Evolutionary conservation across 2,797 vertebrate genomes (phyloP), one percentile per base, ranked within the genome.

Genomic region (Cygnus olor): DNA sequence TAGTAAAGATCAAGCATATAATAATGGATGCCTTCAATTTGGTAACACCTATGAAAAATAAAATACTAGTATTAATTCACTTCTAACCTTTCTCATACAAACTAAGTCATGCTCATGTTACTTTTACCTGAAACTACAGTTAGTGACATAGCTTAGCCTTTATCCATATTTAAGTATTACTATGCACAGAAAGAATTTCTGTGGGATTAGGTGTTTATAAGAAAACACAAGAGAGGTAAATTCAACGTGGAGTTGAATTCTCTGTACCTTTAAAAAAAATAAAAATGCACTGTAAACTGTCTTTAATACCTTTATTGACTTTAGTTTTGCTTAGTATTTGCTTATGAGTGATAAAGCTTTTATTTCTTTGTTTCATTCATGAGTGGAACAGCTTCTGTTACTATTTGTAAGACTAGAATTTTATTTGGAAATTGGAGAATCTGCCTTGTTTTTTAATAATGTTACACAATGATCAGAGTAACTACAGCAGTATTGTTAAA

Each of bases 301-400:
- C 36, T 78, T 63, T 36, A 56, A 45, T n/a, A 36, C 49, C 28
- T 81, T 65, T 58, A 68, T 11, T 60, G 60, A 47, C 13, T 73
- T 88, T 34, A 11, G 6, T 61, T 69, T 74, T 40, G 63, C 10
- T 54, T 68, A 64, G 30, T 64, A 68, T 34, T 54, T 73, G 15
- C 38, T 42, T 58, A 42, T 19, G 70, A 22, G 57, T 56, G 13
- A 68, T 28, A 79, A 68, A 88, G 42, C n/a, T 71, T 88, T 42
- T 34, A n/a, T 60, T 81, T 77, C 61, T 73, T 87, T 40, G 36
- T 36, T 40, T 82, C 6, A 11, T 38, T 81, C 73, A 89, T 57
- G 40, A 96, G 73, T 80, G 92, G 88, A 91, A 91, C 54, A 76
- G 61, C 63, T 78, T 69, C 63, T 82, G 88, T 94, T 94, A 92